Conservation (phyloP, 1,140 invertebrate species). For the Aphelinus certus region DNA sequence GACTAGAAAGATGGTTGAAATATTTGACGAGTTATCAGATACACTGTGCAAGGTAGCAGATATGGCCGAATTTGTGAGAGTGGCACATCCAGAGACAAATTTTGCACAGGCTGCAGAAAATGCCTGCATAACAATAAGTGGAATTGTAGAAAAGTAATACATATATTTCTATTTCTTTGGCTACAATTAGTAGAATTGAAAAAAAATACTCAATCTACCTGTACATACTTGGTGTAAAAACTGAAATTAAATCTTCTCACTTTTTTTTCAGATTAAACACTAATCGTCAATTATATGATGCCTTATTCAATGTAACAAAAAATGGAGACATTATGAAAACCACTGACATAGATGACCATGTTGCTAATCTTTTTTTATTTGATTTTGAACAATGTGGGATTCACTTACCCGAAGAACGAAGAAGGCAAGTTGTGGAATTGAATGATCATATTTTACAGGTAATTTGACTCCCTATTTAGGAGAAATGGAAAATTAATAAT, state of each 20-base stretch:
- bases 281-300: slow-evolving; percentile 82
- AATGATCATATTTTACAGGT: slow-evolving; percentile 79
- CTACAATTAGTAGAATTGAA: slow-evolving; percentile 30
- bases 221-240: neutral
- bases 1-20: slow-evolving; percentile 79
- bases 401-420: slow-evolving; percentile 82
- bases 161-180: slow-evolving; percentile 23
- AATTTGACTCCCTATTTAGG: slow-evolving; percentile 7
- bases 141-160: slow-evolving; percentile 87
- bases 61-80: slow-evolving; percentile 92
- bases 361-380: slow-evolving; percentile 89
- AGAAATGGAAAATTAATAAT: neutral
- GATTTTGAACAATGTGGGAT: slow-evolving; percentile 98
- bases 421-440: slow-evolving; percentile 81
- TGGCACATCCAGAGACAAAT: slow-evolving; percentile 83
- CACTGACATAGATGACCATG: slow-evolving; percentile 82
- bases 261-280: slow-evolving; percentile 82
- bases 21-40: slow-evolving; percentile 96
- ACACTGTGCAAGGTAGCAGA: slow-evolving; percentile 94
- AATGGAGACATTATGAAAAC: slow-evolving; percentile 77
- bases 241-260: slow-evolving; percentile 10
- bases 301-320: slow-evolving; percentile 75
- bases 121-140: slow-evolving; percentile 86
- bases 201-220: neutral
- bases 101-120: slow-evolving; percentile 85